phyloP scores from a whole-genome alignment of 2,888 invertebrate species.

The Ornithoptera priamus region DNA sequence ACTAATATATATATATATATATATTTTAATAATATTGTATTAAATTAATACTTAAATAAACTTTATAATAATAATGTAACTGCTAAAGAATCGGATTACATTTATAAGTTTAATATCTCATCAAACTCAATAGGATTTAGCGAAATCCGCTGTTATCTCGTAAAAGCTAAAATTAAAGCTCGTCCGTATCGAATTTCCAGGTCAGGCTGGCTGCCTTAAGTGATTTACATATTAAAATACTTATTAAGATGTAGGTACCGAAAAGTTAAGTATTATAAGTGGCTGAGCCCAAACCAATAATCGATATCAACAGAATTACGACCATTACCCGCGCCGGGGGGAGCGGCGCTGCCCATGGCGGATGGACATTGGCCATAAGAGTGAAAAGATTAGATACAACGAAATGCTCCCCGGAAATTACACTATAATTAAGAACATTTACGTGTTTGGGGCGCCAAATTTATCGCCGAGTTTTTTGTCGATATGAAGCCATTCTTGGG shows the following conservation, averaged over 20 bases:
- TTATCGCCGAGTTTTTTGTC: slow-evolving; percentile 78
- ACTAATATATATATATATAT: no score
- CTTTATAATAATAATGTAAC: not conserved
- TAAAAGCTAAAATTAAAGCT: slow-evolving; percentile 33
- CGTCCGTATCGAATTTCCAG: slow-evolving; percentile 36
- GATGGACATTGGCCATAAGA: slow-evolving; percentile 61
- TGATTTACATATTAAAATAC: slow-evolving; percentile 42
- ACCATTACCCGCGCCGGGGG: slow-evolving; percentile 45
- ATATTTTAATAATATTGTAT: not conserved
- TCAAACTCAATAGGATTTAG: slow-evolving; percentile 25
- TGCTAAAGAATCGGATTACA: slow-evolving; percentile 1
- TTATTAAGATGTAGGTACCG: slow-evolving; percentile 41
- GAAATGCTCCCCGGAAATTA: slow-evolving; percentile 69
- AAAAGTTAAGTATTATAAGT: slow-evolving; percentile 43
- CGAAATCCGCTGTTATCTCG: slow-evolving; percentile 30
- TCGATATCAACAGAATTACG: slow-evolving; percentile 57
- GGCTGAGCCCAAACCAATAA: slow-evolving; percentile 50
- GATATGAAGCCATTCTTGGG: slow-evolving; percentile 73
- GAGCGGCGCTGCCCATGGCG: slow-evolving; percentile 37
- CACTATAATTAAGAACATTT: slow-evolving; percentile 78
- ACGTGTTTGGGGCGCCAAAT: slow-evolving; percentile 79
- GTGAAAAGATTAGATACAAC: slow-evolving; percentile 70
- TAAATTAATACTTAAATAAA: slow-evolving; percentile 24
- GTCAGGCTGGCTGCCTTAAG: slow-evolving; percentile 36
- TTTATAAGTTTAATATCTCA: slow-evolving; percentile 13